A percentile compares a stretch with the other conserved stretches of the same genome.
phyloP scores from a whole-genome alignment of 2,888 invertebrate genomes.

The Cataglyphis albicans region DNA sequence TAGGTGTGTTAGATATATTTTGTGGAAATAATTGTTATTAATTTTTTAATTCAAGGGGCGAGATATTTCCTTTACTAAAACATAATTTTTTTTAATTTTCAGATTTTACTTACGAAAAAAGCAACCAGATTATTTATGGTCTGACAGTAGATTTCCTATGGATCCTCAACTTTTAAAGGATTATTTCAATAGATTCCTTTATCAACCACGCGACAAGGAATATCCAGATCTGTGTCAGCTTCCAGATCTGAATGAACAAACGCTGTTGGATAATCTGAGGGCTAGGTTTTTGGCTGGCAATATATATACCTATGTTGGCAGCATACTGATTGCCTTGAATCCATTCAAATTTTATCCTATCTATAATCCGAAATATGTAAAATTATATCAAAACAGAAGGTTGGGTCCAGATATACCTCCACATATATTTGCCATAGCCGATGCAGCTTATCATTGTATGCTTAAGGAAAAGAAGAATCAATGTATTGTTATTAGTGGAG shows the following conservation, averaged over 20 bases:
- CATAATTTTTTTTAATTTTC: neutral
- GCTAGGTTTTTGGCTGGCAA: constrained; percentile 96
- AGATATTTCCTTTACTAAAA: neutral
- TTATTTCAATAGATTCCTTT: constrained; percentile 95
- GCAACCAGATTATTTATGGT: constrained; percentile 94
- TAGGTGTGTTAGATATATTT: constrained; percentile 80
- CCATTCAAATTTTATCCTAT: constrained; percentile 98
- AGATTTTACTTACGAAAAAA: constrained; percentile 96
- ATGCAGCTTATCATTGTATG: constrained; percentile 98
- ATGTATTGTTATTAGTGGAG: constrained; percentile 98
- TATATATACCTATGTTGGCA: constrained; percentile 98
- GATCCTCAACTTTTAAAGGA: constrained; percentile 97
- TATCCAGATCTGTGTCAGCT: constrained; percentile 98
- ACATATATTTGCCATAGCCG: constrained; percentile 98
- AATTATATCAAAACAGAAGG: constrained; percentile 96
- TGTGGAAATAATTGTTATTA: neutral
- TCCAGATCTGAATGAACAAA: constrained; percentile 97
- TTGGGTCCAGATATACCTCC: constrained; percentile 97
- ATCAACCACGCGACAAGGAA: constrained; percentile 96
- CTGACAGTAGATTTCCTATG: constrained; percentile 93
- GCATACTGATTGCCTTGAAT: constrained; percentile 97
- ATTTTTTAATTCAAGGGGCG: neutral
- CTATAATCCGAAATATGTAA: constrained; percentile 98
- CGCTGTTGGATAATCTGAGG: constrained; percentile 95
- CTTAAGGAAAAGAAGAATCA: constrained; percentile 95